Conservation (phyloP, 2,797 vertebrate genomes). For the Aulostomus chinensis region DNA sequence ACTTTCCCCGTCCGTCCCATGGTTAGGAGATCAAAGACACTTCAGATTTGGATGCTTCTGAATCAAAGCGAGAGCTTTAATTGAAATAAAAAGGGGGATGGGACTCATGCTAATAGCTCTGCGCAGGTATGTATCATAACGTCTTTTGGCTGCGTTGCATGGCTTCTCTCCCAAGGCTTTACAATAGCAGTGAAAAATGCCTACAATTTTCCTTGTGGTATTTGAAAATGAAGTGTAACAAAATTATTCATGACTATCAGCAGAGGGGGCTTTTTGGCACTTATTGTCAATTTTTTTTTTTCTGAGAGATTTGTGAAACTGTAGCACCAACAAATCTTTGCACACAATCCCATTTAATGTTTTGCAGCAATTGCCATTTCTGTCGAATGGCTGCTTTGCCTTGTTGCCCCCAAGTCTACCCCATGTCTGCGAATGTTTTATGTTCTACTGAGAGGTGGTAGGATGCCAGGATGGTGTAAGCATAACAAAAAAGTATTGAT, state of each 20-base stretch:
- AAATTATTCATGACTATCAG: constrained; percentile 61
- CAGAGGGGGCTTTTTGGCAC: constrained; percentile 12
- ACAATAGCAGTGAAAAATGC: constrained; percentile 29
- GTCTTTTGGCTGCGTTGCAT: constrained; percentile 29
- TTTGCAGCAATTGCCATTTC: too few relatives aligned
- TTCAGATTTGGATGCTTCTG: constrained; percentile 60
- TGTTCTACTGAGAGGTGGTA: constrained; percentile 48
- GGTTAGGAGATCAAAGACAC: constrained; percentile 72
- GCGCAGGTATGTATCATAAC: constrained; percentile 45
- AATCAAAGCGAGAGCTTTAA: constrained; percentile 70
- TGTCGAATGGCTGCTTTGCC: too few relatives aligned
- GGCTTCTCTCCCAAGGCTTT: constrained; percentile 38
- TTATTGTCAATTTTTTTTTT: constrained; percentile 45
- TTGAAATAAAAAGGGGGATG: constrained; percentile 68
- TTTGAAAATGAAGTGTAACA: constrained; percentile 53
- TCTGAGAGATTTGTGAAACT: constrained; percentile 38
- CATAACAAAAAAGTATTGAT: constrained; percentile 44
- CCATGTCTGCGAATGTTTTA: constrained; percentile 37
- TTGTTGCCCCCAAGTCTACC: too few relatives aligned
- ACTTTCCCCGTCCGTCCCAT: constrained; percentile 58
- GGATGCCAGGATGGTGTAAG: constrained; percentile 44
- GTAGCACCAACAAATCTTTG: too few relatives aligned
- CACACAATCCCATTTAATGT: too few relatives aligned
- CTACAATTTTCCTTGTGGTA: constrained; percentile 19
- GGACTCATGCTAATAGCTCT: constrained; percentile 42